phyloP scores from a whole-genome alignment of 2,888 invertebrate genomes.

The Schizaphis graminum region DNA sequence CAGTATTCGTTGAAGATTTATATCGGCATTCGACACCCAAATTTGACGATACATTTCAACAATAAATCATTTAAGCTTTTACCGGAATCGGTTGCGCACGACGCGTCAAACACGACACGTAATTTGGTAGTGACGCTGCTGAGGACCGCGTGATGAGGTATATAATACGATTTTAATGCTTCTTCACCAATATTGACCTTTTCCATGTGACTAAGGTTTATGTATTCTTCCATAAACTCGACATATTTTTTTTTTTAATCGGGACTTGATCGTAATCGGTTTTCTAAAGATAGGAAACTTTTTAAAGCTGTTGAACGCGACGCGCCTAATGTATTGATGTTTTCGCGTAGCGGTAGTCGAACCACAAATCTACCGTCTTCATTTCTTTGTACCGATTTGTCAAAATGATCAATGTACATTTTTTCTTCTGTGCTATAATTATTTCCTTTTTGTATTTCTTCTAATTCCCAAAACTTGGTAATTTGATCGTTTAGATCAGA shows the following conservation, averaged over 20 bases:
- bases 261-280: no score
- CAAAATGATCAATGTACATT: constrained; percentile 29
- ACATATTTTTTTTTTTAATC: neutral
- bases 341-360: constrained; percentile 64
- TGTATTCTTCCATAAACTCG: neutral
- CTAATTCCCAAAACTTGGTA: neutral
- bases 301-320: neutral
- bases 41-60: constrained; percentile 47
- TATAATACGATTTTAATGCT: neutral
- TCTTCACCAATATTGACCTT: neutral
- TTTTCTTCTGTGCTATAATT: neutral
- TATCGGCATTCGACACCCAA: neutral
- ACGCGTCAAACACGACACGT: no score
- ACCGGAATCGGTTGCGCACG: neutral
- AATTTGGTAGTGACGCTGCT: neutral
- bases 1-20: constrained; percentile 19
- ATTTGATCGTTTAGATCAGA: neutral
- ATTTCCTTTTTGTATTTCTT: neutral
- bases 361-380: constrained; percentile 68
- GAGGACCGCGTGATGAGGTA: neutral
- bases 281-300: neutral
- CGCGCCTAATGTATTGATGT: neutral
- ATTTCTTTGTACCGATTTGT: neutral
- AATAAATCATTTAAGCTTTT: constrained; percentile 40
- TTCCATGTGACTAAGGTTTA: neutral